Conservation (phyloP, 2,797 vertebrate genomes). For the Ceryle rudis region DNA sequence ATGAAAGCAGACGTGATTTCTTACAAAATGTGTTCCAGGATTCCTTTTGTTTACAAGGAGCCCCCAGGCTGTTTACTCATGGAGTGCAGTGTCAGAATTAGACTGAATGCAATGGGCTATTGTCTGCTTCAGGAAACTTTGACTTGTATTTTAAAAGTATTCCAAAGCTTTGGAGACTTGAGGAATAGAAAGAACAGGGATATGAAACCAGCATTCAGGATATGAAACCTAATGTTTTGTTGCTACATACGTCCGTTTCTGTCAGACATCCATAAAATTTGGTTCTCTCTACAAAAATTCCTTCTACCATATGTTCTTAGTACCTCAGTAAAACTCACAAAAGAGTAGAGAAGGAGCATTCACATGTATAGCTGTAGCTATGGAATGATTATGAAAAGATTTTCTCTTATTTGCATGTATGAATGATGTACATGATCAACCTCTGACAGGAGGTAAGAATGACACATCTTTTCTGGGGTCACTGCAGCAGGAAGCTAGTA, state of each 20-base stretch:
- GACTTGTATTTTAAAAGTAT: background rate
- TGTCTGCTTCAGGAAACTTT: background rate
- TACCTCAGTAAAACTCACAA: background rate
- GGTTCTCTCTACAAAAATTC: background rate
- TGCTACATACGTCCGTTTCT: background rate
- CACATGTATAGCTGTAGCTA: background rate
- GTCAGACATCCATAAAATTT: background rate
- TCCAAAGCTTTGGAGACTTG: background rate
- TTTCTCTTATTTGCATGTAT: background rate
- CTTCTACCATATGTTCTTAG: background rate
- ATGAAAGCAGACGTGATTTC: background rate
- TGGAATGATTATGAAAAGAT: background rate
- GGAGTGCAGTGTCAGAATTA: background rate
- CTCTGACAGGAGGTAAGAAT: background rate
- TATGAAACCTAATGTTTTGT: background rate
- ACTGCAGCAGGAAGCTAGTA: background rate
- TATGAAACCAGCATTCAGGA: background rate
- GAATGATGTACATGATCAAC: rapidly evolving
- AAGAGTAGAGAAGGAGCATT: background rate
- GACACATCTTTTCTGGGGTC: background rate
- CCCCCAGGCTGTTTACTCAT: background rate
- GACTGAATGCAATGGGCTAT: background rate
- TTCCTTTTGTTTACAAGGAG: background rate
- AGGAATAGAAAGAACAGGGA: background rate
- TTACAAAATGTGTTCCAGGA: background rate